These are phyloP conservation scores for Hydrochoerus hydrochaeris DNA, from an alignment of 2,113 vertebrate species.

Conservation along the genomic window DNA sequence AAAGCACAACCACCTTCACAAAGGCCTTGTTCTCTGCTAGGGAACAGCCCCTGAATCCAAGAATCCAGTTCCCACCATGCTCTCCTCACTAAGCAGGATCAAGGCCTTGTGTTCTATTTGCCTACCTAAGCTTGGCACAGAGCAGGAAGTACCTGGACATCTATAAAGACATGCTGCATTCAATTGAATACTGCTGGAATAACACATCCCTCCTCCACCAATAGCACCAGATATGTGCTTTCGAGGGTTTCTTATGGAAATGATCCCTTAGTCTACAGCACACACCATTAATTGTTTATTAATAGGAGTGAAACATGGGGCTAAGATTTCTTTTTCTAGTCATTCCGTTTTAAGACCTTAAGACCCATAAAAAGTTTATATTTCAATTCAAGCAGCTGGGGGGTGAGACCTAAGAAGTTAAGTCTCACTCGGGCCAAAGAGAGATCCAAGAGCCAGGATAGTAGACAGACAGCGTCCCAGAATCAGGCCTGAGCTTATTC, in stretches of 20 bases:
- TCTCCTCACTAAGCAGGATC: neutral
- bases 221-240: neutral
- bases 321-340: neutral
- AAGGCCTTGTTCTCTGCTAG: neutral
- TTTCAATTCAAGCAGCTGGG: neutral
- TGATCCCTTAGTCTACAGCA: neutral
- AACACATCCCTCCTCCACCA: neutral
- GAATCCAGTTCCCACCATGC: neutral
- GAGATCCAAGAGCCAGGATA: neutral
- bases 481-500: neutral
- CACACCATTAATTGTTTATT: neutral
- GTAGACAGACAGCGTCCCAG: neutral
- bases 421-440: neutral
- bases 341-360: neutral
- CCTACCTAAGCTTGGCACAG: neutral
- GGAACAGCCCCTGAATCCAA: neutral
- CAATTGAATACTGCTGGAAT: neutral
- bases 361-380: neutral
- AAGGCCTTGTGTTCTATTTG: neutral
- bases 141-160: neutral
- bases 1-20: neutral
- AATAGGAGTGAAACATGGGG: neutral
- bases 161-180: neutral
- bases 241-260: neutral
- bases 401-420: neutral